These are phyloP conservation scores for Muscicapa adusta DNA, from an alignment of 2,113 vertebrate genomes.

Conservation along the genomic window DNA sequence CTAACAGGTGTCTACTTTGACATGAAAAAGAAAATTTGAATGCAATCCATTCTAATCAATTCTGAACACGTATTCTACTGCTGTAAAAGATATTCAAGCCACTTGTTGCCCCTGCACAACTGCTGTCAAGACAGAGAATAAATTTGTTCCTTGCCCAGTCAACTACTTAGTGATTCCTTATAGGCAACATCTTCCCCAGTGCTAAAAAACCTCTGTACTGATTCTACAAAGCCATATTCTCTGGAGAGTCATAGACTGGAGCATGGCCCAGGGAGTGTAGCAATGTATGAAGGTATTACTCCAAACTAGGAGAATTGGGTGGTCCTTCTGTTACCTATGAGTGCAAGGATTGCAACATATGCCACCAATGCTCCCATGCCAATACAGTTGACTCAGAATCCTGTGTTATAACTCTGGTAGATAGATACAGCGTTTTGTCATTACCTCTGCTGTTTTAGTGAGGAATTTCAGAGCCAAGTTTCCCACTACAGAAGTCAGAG, in stretches of 20 bases:
- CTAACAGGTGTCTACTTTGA: not conserved
- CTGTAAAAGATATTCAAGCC: not conserved
- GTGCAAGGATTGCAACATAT: not conserved
- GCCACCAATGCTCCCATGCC: not conserved
- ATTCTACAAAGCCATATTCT: not conserved
- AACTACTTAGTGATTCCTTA: not conserved
- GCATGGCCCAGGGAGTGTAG: not conserved
- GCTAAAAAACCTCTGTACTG: not conserved
- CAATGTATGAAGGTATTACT: not conserved
- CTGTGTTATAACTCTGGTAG: not conserved
- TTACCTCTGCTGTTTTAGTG: not conserved
- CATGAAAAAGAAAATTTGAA: not conserved
- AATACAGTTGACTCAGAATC: not conserved
- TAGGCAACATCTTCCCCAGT: not conserved
- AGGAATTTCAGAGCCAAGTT: not conserved
- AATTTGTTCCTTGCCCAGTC: not conserved
- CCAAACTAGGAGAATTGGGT: not conserved
- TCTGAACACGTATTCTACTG: not conserved
- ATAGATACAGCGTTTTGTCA: not conserved
- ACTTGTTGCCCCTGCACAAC: not conserved
- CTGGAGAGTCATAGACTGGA: accelerated
- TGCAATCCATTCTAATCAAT: not conserved
- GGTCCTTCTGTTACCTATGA: not conserved
- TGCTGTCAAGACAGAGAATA: not conserved
- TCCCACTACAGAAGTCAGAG: not conserved